A percentile compares a stretch with the other conserved stretches of the same genome.
Conservation (phyloP, 2,797 vertebrate genomes). For the Anableps anableps region DNA sequence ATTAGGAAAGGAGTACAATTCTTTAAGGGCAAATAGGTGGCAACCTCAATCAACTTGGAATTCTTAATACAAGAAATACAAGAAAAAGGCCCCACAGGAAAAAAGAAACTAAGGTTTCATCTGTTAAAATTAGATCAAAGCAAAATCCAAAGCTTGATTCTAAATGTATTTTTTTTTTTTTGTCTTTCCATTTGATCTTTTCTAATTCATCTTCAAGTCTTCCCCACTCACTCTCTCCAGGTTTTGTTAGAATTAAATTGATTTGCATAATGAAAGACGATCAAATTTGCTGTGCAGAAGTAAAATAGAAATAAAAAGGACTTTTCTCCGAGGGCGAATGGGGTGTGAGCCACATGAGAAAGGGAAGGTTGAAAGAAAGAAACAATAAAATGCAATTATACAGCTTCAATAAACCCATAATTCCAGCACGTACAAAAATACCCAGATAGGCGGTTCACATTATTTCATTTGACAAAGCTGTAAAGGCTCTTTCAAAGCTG, state of each 20-base stretch:
- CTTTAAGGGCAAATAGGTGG: conserved; percentile 71
- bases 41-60: conserved; percentile 60
- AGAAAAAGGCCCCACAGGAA: conserved; percentile 32
- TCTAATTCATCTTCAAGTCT: conserved; percentile 58
- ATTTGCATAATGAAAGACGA: conserved; percentile 82
- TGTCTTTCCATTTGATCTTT: conserved; percentile 70
- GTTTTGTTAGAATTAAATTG: conserved; percentile 77
- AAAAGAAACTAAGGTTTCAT: conserved; percentile 47
- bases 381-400: conserved; percentile 85
- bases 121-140: conserved; percentile 65
- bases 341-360: conserved; percentile 65
- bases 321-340: conserved; percentile 58
- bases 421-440: conserved; percentile 76
- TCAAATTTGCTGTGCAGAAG: conserved; percentile 70
- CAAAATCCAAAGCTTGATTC: conserved; percentile 62
- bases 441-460: conserved; percentile 73
- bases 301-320: conserved; percentile 64
- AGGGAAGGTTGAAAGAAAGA: conserved; percentile 71
- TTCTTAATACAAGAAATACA: conserved; percentile 39
- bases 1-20: conserved; percentile 51
- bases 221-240: conserved; percentile 48
- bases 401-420: conserved; percentile 79
- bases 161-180: conserved; percentile 54
- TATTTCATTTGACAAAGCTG: conserved; percentile 78
- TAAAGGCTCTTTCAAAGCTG: conserved; percentile 73